Base-by-base conservation (phyloP, 1,140 invertebrate species). In the Scaptodrosophila lebanonensis region DNA sequence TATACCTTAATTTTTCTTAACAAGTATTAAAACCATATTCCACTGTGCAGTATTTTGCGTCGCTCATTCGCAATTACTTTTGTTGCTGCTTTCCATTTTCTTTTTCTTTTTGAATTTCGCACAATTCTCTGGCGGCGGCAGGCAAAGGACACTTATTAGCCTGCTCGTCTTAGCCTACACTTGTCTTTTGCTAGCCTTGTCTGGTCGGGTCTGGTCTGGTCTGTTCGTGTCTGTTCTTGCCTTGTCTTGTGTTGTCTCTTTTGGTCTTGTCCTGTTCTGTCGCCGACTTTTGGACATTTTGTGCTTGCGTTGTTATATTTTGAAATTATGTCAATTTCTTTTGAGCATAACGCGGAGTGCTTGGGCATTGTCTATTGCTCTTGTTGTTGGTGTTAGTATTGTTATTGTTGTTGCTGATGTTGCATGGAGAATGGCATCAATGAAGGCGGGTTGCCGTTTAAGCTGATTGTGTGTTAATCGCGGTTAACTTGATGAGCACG, bases 311-410 rank as follows among this genome's bases (percentile, higher is more conserved):
- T 53, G 53, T 49, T 53, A 75, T 64, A 66, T 66, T 76, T 71
- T 71, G 59, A 77, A 66, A 71, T 77, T 66, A 63, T 71, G 62
- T 66, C 72, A 77, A 77, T 76, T 75, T 77, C 62, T 62, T 70
- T 59, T 69, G 58, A 59, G 39, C 57, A 56, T 50, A 30, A 47
- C 45, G 42, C 49, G 33, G 48, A 58, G 57, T 35, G 29, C 36
- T 60, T 50, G 48, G 45, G 30, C 48, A 49, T 52, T 66, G 42
- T 58, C 25, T 16, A 25, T 25, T n/a, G n/a, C n/a, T n/a, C n/a
- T n/a, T n/a, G n/a, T n/a, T n/a, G n/a, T n/a, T n/a, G n/a, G n/a
- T n/a, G n/a, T n/a, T n/a, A n/a, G n/a, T n/a, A n/a, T n/a, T n/a
- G n/a, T n/a, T n/a, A n/a, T n/a, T 25, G 8, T 25, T 25, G 8